Base-by-base conservation (phyloP, 2,888 invertebrate species). In the Cheilosia variabilis region DNA sequence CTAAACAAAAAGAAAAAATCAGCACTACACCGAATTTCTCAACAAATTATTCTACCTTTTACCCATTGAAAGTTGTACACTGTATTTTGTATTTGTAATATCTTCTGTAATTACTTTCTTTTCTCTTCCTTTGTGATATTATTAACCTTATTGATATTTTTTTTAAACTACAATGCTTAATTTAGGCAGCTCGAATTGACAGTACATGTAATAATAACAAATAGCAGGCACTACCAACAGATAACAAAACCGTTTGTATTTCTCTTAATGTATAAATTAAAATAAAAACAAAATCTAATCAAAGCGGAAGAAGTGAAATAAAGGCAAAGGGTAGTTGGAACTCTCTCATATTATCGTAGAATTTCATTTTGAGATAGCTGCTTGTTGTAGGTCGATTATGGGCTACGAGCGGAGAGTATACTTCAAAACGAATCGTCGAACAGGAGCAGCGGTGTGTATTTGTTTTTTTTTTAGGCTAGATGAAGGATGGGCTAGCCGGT, bases 51-150 rank as follows among this genome's bases (percentile, higher is more conserved):
- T 69, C 69, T 58, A 19, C n/a, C n/a, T n/a, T n/a, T n/a, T n/a
- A 34, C 10, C 4, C 17, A 75, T 43, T 63, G 22, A 53, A 69
- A 43, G 34, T 58, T 79, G 22, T 57, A 43, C 27, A 52, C 55
- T 72, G 57, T 83, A 63, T 22, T 83, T 62, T 78, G n/a, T 47
- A 57, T 63, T 76, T 63, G 19, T 47, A 43, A 37, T n/a, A 31
- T 52, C 62, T 77, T 69, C 10, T 76, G 66, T 73, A 68, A 79
- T 79, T 69, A 68, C 62, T 73, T 81, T 73, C 27, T 69, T 55
- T 55, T 43, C 43, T 69, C 34, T 55, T 43, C 27, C 19, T 22
- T 24, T 86, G 84, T 86, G 84, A 84, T 84, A 84, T 75, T 57
- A 73, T n/a, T 66, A 76, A 53, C 15, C 17, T 71, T 31, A 72